Conservation (phyloP, 2,797 vertebrate species). For the Thaleichthys pacificus region DNA sequence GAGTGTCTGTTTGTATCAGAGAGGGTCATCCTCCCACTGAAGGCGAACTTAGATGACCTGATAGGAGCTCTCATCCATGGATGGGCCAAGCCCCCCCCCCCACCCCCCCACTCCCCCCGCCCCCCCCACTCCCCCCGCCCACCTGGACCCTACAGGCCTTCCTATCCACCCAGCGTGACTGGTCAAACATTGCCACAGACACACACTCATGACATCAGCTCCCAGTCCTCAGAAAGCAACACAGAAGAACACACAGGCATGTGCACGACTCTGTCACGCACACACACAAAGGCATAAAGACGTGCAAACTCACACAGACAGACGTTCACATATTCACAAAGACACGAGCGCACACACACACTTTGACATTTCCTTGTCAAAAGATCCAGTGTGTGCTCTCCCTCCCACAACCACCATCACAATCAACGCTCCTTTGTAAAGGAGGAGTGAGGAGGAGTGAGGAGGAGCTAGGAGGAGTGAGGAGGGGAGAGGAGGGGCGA, state of each 20-base stretch:
- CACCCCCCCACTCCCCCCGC: too few species aligned
- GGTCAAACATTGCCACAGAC: slow-evolving; percentile 62
- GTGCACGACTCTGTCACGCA: neutral
- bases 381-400: slow-evolving; percentile 73
- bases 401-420: slow-evolving; percentile 70
- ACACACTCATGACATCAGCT: slow-evolving; percentile 69
- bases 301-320: neutral
- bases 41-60: slow-evolving; percentile 46
- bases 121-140: neutral
- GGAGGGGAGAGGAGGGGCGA: slow-evolving; percentile 52
- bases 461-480: slow-evolving; percentile 48
- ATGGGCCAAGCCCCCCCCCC: neutral
- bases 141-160: slow-evolving; percentile 44
- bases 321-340: neutral
- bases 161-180: slow-evolving; percentile 51
- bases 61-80: neutral
- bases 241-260: slow-evolving; percentile 22
- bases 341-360: slow-evolving; percentile 46
- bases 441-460: slow-evolving; percentile 41
- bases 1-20: slow-evolving; percentile 46
- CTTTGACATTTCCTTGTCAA: slow-evolving; percentile 79
- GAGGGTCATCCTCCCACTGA: slow-evolving; percentile 58
- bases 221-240: slow-evolving; percentile 58
- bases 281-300: slow-evolving; percentile 23
- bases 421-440: slow-evolving; percentile 75